These are phyloP conservation scores for Eulemur albifrons DNA, from an alignment of 2,797 vertebrate species.

Conservation along the genomic window DNA sequence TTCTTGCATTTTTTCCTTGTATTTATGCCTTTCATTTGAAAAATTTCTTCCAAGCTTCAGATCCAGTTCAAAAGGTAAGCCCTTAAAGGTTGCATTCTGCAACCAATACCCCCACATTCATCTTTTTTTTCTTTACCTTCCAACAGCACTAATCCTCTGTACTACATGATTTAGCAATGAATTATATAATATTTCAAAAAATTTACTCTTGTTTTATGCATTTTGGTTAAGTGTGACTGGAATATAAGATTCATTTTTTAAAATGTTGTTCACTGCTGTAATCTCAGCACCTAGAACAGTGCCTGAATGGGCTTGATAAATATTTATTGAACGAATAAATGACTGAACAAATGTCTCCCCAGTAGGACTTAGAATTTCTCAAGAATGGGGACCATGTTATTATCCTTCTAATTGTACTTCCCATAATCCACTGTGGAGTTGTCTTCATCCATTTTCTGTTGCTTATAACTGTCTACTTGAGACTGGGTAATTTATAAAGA, in stretches of 20 bases:
- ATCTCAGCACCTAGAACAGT: background rate
- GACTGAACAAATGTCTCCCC: background rate
- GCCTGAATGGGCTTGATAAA: background rate
- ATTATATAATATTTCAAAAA: background rate
- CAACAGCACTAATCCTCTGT: background rate
- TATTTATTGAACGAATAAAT: background rate
- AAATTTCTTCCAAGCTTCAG: background rate
- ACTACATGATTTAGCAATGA: background rate
- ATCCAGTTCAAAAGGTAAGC: background rate
- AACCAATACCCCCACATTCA: background rate
- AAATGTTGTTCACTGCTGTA: background rate
- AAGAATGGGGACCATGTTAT: background rate
- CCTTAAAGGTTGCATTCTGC: background rate
- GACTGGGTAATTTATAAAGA: background rate
- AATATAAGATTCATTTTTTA: background rate
- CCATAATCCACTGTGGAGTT: background rate
- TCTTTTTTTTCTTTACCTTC: background rate
- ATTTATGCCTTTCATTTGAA: background rate
- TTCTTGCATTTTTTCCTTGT: background rate
- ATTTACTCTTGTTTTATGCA: background rate
- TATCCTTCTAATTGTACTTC: background rate
- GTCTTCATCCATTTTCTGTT: background rate
- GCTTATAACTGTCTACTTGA: background rate
- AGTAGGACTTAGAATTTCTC: background rate
- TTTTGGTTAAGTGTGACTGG: background rate